phyloP scores from a whole-genome alignment of 2,888 invertebrate species.

The Tetragonula carbonaria region DNA sequence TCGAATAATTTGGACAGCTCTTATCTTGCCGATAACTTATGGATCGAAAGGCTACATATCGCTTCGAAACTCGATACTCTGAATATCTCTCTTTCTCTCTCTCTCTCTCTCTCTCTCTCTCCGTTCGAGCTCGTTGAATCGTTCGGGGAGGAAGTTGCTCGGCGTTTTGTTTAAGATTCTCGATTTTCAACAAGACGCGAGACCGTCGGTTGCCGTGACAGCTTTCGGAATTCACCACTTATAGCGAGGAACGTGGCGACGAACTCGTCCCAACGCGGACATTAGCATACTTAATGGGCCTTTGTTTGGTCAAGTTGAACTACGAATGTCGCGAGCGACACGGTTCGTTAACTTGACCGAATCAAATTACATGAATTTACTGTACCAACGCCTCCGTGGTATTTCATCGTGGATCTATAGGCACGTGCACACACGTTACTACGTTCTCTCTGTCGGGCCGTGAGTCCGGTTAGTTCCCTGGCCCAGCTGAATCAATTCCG shows the following conservation, averaged over 20 bases:
- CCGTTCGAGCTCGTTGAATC: not conserved
- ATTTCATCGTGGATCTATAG: constrained; percentile 70
- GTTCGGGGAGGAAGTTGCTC: not conserved
- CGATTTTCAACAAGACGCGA: not conserved
- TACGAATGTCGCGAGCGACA: constrained; percentile 80
- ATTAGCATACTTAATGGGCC: constrained; percentile 82
- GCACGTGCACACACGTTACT: constrained; percentile 31
- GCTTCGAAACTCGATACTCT: not conserved
- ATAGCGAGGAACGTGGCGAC: constrained; percentile 63
- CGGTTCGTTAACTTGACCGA: constrained; percentile 82
- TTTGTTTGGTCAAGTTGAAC: constrained; percentile 81
- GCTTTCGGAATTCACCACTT: constrained; percentile 73
- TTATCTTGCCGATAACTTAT: constrained; percentile 47
- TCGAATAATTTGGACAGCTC: constrained; percentile 49
- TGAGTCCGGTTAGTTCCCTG: constrained; percentile 21
- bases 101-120: not conserved
- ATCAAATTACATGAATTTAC: constrained; percentile 82
- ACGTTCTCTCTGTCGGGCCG: not conserved
- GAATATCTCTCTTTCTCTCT: not conserved
- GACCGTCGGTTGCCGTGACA: not conserved
- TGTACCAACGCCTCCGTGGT: constrained; percentile 79
- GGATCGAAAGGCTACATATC: not conserved
- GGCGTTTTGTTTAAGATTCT: not conserved
- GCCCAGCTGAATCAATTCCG: constrained; percentile 62
- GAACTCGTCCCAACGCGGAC: constrained; percentile 66